A percentile compares a stretch with the other conserved stretches of the same genome.
phyloP scores from a whole-genome alignment of 2,888 invertebrate genomes.

The Macrosiphum euphorbiae region DNA sequence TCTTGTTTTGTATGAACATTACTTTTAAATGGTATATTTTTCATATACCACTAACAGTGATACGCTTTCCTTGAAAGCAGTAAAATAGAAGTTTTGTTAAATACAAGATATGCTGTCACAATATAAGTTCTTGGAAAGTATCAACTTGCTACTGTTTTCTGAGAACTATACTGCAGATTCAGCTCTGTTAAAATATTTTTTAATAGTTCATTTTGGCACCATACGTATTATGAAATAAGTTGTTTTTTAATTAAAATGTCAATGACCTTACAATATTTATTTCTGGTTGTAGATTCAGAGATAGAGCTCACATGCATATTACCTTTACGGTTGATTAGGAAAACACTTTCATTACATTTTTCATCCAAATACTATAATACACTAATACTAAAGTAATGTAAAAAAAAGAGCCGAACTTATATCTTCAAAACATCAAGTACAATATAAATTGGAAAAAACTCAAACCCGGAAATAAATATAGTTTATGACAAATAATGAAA shows the following conservation, averaged over 20 bases:
- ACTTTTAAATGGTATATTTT: conserved; percentile 23
- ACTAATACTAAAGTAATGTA: neutral
- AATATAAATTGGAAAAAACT: neutral
- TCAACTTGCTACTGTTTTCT: neutral
- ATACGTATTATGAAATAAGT: neutral
- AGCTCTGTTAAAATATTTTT: neutral
- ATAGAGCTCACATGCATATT: neutral
- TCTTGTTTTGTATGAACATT: neutral
- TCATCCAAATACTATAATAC: neutral
- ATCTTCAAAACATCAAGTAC: neutral
- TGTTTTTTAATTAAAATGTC: neutral
- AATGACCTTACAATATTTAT: neutral
- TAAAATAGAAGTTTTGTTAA: conserved; percentile 1
- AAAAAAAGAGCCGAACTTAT: neutral
- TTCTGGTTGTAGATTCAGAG: neutral
- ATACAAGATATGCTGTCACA: neutral
- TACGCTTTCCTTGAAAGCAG: neutral
- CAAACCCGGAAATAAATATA: neutral
- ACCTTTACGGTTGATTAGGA: neutral
- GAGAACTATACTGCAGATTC: neutral
- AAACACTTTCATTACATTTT: neutral
- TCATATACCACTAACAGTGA: neutral
- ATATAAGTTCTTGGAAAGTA: neutral
- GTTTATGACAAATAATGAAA: neutral
- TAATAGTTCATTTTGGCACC: neutral